Evolutionary conservation across 2,113 vertebrate genomes (phyloP).

Genomic region (Phylloscopus trochiloides): DNA sequence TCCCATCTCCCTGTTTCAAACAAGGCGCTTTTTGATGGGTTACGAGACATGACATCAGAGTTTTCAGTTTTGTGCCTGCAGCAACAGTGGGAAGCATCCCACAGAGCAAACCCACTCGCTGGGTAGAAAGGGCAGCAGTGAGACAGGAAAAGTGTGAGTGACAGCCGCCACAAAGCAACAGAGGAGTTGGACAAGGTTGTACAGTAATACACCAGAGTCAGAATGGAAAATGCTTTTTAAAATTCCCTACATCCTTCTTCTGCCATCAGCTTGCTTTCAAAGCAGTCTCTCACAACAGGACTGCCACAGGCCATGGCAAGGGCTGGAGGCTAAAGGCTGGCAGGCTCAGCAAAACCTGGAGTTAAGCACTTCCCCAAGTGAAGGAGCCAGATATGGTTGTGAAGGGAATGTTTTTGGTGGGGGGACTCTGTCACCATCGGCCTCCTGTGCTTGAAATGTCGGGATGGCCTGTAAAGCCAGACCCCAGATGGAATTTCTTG

Average conservation of each 20-base stretch:
- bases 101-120: not conserved
- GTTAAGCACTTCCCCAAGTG: not conserved
- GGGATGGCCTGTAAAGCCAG: not conserved
- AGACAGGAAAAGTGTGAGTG: not conserved
- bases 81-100: not conserved
- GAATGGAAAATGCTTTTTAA: not conserved
- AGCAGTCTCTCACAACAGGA: not conserved
- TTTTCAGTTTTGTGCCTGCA: slow-evolving; percentile 45
- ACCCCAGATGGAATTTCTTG: not conserved
- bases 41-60: slow-evolving; percentile 60
- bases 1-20: slow-evolving; percentile 28
- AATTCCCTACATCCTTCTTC: not conserved
- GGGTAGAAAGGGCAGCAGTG: not conserved
- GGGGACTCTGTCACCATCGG: not conserved
- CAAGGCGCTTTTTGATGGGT: slow-evolving; percentile 57
- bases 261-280: not conserved
- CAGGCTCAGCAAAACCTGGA: not conserved
- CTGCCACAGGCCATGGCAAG: not conserved
- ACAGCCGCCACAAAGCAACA: not conserved
- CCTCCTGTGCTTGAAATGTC: not conserved
- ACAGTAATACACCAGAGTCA: not conserved
- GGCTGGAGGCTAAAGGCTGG: not conserved
- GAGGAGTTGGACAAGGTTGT: not conserved
- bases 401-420: rapidly evolving
- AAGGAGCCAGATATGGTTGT: not conserved